These are phyloP conservation scores for Tipula lateralis DNA, from an alignment of 2,888 invertebrate genomes.

Conservation along the genomic window DNA sequence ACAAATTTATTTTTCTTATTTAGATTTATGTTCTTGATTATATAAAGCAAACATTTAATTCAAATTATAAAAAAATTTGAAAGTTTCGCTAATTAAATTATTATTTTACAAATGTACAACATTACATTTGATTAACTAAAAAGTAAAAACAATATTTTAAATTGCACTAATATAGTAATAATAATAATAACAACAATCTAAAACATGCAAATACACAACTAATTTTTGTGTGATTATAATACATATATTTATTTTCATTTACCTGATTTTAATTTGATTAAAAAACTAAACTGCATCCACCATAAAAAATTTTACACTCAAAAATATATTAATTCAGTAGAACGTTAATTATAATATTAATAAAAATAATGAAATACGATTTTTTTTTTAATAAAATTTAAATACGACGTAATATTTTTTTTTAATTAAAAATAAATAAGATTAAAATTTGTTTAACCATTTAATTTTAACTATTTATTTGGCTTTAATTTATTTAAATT, in stretches of 20 bases:
- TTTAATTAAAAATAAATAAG: not conserved
- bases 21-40: not conserved
- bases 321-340: not conserved
- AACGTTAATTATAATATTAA: not conserved
- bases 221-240: not conserved
- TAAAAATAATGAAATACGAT: not conserved
- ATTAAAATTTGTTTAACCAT: not conserved
- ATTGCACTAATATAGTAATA: not conserved
- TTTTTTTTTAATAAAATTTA: not conserved
- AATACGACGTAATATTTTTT: not conserved
- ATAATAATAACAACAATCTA: not conserved
- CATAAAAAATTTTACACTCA: not conserved
- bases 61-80: not conserved
- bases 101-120: not conserved
- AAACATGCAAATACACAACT: not conserved
- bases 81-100: not conserved
- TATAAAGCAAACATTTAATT: not conserved
- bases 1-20: not conserved
- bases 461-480: constrained; percentile 11
- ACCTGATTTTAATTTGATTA: not conserved
- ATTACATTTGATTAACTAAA: not conserved
- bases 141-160: not conserved
- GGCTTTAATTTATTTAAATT: constrained; percentile 15
- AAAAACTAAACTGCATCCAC: not conserved
- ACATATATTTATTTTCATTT: not conserved